Base-by-base conservation (phyloP, 2,113 vertebrate species). In the Panthera tigris region DNA sequence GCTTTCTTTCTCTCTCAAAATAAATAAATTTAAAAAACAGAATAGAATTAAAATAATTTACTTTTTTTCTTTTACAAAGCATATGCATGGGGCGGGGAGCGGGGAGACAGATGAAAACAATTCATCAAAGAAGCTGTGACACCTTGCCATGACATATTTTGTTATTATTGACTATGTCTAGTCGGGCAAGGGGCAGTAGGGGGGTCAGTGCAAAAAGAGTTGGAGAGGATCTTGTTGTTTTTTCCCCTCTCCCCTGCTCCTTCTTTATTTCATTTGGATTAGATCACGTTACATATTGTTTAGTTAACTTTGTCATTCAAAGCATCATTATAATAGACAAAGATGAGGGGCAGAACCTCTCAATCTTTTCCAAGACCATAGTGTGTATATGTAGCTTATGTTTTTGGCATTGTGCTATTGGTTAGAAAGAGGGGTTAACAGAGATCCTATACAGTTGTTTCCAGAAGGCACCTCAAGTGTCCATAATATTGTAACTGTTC, bases 21-120 rank as follows among this genome's bases (percentile, higher is more conserved):
- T 61, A 61, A 61, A 61, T 61, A 61, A 61, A 61, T 61, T 57
- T 21, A 0, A 2, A 57, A 39, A 78, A 78, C 41, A 73, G 36
- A 39, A 78, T 48, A 48, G 50, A 95, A 57, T 66, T 7, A 66
- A 84, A 84, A 31, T 83, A 73, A 79, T 85, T 78, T 82, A n/a
- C 13, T 79, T 89, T 88, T 61, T 87, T 18, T 78, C 7, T 84
- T 36, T 68, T 61, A 23, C 0, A 18, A 81, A 81, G 33, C 9
- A 52, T 85, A 61, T 61, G 3, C 41, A 36, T 52, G 4, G 12
- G 21, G 45, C 1, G 45, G 45, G 45, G 8, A 45, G 8, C 0
- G 1, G 45, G 7, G 45, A 45, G 45, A 45, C 7, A 45, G 45
- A 11, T 57, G 27, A 79, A 94, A 83, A 76, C 11, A 88, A 39